Evolutionary conservation across 1,140 invertebrate species (phyloP).

Genomic region (Coelopa frigida): DNA sequence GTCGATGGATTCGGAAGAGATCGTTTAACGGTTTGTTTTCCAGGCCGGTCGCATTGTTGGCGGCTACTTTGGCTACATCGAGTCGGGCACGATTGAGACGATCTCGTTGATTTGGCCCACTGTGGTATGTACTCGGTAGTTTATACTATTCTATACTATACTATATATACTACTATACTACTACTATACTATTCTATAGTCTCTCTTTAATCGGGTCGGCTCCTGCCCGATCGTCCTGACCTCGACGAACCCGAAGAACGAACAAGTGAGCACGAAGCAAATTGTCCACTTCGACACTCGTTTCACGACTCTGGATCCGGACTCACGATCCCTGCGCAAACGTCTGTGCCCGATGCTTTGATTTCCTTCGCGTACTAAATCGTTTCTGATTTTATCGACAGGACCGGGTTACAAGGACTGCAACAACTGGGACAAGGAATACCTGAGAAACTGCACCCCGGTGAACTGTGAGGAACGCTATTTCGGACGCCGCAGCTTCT

Average conservation of each 20-base stretch:
- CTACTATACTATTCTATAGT: constrained; percentile 16
- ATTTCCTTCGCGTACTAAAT: too few species aligned
- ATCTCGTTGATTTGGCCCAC: constrained; percentile 37
- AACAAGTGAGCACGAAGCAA: constrained; percentile 15
- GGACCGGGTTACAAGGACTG: constrained; percentile 25
- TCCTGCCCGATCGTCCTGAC: constrained; percentile 26
- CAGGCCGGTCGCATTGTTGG: constrained; percentile 23
- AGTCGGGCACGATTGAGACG: constrained; percentile 23
- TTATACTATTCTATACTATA: not conserved
- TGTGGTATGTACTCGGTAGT: constrained; percentile 19
- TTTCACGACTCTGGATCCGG: constrained; percentile 29
- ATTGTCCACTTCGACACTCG: constrained; percentile 30
- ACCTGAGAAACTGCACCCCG: constrained; percentile 30
- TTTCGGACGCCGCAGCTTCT: constrained; percentile 33
- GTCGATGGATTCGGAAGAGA: not conserved
- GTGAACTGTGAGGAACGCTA: constrained; percentile 36
- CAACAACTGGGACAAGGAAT: constrained; percentile 33
- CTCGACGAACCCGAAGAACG: constrained; percentile 16
- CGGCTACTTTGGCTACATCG: constrained; percentile 26
- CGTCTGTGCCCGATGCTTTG: too few species aligned
- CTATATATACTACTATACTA: not conserved
- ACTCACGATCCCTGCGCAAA: constrained; percentile 16
- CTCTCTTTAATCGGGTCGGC: constrained; percentile 36
- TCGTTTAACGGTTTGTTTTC: not conserved
- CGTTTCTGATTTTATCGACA: not conserved